These are phyloP conservation scores for Myotis davidii DNA, from an alignment of 2,113 vertebrate genomes.

Conservation along the genomic window DNA sequence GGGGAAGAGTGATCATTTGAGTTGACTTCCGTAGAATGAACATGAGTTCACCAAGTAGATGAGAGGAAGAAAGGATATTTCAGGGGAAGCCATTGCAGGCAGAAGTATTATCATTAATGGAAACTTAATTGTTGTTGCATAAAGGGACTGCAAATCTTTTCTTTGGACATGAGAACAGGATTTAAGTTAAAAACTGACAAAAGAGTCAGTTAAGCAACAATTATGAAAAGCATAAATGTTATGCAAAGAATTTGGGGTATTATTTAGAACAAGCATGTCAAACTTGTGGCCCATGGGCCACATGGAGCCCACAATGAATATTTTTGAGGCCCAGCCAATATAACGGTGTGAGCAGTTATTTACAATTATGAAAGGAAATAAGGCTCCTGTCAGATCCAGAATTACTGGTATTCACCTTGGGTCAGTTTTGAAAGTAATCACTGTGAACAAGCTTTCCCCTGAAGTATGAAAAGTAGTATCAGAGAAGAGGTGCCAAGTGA, in stretches of 20 bases:
- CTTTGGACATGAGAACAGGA: background rate
- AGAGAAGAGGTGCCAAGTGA: too few relatives aligned
- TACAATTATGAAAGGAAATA: too few relatives aligned
- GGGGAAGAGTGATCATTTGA: background rate
- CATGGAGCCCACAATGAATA: too few relatives aligned
- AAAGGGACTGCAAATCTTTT: background rate
- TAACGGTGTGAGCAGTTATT: too few relatives aligned
- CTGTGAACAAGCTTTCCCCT: too few relatives aligned
- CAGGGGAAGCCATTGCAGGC: background rate
- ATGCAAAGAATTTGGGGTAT: background rate
- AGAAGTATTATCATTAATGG: background rate
- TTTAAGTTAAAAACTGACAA: background rate
- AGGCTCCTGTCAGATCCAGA: too few relatives aligned
- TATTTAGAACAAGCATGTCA: background rate
- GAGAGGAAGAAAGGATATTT: background rate
- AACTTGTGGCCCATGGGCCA: fast-evolving
- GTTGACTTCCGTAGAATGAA: background rate
- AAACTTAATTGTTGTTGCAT: background rate
- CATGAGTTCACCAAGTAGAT: background rate
- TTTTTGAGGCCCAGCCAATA: too few relatives aligned
- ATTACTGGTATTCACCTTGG: too few relatives aligned
- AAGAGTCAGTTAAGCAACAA: background rate
- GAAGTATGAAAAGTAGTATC: too few relatives aligned
- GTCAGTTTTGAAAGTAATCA: too few relatives aligned
- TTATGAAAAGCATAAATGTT: background rate